phyloP scores from a whole-genome alignment of 2,113 vertebrate species.

The Shinisaurus crocodilurus region DNA sequence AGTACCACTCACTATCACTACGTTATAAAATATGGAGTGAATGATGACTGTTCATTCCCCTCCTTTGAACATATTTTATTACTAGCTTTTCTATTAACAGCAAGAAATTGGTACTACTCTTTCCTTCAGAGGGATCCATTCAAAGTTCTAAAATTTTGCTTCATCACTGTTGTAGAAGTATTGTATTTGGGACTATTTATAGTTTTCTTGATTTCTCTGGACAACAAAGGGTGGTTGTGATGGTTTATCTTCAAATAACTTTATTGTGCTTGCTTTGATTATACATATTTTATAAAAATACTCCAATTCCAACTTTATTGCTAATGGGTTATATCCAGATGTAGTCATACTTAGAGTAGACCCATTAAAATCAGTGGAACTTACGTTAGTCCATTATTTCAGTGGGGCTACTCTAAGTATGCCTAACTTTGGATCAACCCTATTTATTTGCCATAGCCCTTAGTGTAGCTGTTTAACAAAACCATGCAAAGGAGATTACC shows the following conservation, averaged over 20 bases:
- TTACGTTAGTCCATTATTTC: no score
- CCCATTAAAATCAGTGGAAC: no score
- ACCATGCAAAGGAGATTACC: constrained; percentile 13
- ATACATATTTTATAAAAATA: constrained; percentile 61
- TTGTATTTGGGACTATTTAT: constrained; percentile 61
- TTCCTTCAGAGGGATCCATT: constrained; percentile 48
- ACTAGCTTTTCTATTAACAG: constrained; percentile 58
- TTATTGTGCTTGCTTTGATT: constrained; percentile 58
- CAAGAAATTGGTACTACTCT: background rate
- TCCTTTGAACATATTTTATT: constrained; percentile 68
- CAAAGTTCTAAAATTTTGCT: constrained; percentile 58
- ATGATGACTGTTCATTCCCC: constrained; percentile 52
- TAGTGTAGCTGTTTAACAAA: constrained; percentile 15
- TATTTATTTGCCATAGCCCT: constrained; percentile 29
- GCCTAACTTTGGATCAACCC: no score
- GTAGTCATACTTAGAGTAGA: no score
- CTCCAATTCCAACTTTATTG: constrained; percentile 37
- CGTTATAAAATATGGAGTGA: constrained; percentile 53
- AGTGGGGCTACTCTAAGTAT: no score
- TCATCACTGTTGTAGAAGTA: constrained; percentile 43
- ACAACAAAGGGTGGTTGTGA: constrained; percentile 48
- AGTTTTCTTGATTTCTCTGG: constrained; percentile 59
- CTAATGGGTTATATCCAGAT: background rate
- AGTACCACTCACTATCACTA: constrained; percentile 68
- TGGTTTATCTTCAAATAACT: constrained; percentile 63